phyloP scores from a whole-genome alignment of 92 coral and sea anemone species.

The Phenganax stokvisi region DNA sequence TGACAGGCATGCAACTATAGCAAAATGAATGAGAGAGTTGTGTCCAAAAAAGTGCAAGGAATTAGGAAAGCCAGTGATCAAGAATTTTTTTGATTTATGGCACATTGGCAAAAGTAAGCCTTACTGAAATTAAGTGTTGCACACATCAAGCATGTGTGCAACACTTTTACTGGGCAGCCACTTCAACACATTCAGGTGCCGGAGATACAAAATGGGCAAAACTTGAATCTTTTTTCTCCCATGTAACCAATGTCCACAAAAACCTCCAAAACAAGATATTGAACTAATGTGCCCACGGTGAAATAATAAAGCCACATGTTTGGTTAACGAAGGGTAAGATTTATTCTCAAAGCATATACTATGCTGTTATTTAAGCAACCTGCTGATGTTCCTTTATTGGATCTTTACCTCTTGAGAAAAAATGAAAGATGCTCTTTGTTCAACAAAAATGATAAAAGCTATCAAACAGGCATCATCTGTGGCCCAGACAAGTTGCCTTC shows the following conservation, averaged over 20 bases:
- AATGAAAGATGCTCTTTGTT: no score
- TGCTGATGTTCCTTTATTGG: no score
- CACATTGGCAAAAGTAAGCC: conserved; percentile 57
- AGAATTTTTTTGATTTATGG: conserved; percentile 65
- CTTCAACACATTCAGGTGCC: conserved; percentile 36
- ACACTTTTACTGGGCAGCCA: conserved; percentile 3
- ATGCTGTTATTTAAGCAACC: no score
- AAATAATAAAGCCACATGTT: conserved; percentile 40
- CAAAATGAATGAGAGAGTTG: conserved; percentile 59
- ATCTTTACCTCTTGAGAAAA: no score
- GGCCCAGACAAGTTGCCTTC: no score
- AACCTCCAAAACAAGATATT: conserved; percentile 48
- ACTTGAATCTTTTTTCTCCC: conserved; percentile 30
- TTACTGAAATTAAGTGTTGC: neutral
- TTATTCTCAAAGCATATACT: no score
- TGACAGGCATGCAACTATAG: conserved; percentile 38
- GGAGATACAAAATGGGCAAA: conserved; percentile 51
- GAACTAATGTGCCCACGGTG: conserved; percentile 50
- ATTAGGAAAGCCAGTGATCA: conserved; percentile 26
- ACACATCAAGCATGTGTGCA: neutral
- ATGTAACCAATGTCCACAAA: conserved; percentile 42
- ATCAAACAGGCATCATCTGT: no score
- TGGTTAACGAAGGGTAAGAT: conserved; percentile 1
- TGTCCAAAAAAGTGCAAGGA: conserved; percentile 39
- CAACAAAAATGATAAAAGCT: no score